Evolutionary conservation across 2,113 vertebrate species (phyloP).

Genomic region (Oxygymnocypris stewartii): DNA sequence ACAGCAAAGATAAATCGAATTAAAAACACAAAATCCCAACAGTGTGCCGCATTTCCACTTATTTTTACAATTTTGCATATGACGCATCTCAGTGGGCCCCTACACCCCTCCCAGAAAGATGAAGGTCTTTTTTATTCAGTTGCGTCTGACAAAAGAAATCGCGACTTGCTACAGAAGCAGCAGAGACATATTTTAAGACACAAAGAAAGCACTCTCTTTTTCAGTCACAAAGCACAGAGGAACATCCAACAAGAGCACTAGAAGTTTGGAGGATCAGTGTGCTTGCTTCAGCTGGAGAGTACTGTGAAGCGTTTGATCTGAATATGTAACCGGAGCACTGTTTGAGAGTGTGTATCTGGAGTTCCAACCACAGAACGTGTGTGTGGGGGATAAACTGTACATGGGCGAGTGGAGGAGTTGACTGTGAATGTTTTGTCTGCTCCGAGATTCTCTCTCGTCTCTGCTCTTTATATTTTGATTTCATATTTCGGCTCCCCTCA

Average conservation of each 20-base stretch:
- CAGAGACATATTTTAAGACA: constrained; percentile 56
- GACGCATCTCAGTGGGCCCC: constrained; percentile 49
- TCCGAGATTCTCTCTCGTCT: constrained; percentile 41
- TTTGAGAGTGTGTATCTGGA: constrained; percentile 15
- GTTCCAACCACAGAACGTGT: neutral
- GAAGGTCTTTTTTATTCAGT: constrained; percentile 57
- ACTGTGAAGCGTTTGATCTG: constrained; percentile 48
- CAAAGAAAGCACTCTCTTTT: constrained; percentile 47
- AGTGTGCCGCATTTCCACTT: constrained; percentile 43
- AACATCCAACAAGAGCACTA: constrained; percentile 48
- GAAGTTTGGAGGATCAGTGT: constrained; percentile 20
- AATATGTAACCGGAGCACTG: constrained; percentile 45
- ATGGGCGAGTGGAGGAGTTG: constrained; percentile 1
- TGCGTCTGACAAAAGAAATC: constrained; percentile 57
- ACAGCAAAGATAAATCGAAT: constrained; percentile 53
- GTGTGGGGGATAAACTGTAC: constrained; percentile 24
- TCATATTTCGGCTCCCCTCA: constrained; percentile 56
- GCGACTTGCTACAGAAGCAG: constrained; percentile 46
- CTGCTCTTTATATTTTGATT: constrained; percentile 55
- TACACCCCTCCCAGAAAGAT: constrained; percentile 52
- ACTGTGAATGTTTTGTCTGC: constrained; percentile 17
- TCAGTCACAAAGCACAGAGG: constrained; percentile 46
- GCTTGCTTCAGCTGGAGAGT: constrained; percentile 36
- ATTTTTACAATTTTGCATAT: constrained; percentile 49
- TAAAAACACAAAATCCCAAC: constrained; percentile 59